Base-by-base conservation (phyloP, 2,888 invertebrate species). In the Coelopa pilipes region DNA sequence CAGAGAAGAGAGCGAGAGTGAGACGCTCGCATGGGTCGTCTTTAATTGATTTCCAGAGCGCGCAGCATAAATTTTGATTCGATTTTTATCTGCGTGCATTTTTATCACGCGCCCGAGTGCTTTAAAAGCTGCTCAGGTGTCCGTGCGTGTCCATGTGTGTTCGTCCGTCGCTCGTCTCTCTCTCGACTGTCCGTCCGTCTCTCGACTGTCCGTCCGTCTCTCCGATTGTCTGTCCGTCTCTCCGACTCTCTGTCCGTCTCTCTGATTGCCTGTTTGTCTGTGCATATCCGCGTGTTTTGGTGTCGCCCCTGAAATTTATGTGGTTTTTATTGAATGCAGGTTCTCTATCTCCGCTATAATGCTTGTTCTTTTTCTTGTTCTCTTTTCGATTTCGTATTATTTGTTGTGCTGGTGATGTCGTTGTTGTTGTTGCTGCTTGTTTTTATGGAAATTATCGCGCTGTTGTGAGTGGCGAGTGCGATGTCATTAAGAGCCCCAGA, bases 21-120 rank as follows among this genome's bases (percentile, higher is more conserved):
- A 34, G 34, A 34, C 7, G 7, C 34, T 34, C 34, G 34, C 19
- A 21, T 57, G 47, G 24, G 60, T 62, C 70, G 62, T 67, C 63
- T 73, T 77, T 78, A 77, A 78, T 77, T 78, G 76, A 78, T 78
- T 78, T 76, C 68, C 72, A 75, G 74, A 72, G 77, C 74, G 74
- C 72, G 74, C 75, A 76, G 75, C 75, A 76, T 77, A 78, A 76
- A 78, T 77, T 77, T 70, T 72, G 59, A 76, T 77, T 73, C 73
- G 74, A 74, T 74, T 71, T 70, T 77, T 77, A 77, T 75, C 77
- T 76, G 62, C 24, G 34, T 66, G 66, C 70, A 21, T 59, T 73
- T 69, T 70, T 70, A 70, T 70, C 60, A 19, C 60, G 45, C 19
- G n/a, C 68, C 17, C 24, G 57, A 66, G 66, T 62, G 59, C 60